Conservation (phyloP, 1,140 invertebrate genomes). For the Chironomus tepperi region DNA sequence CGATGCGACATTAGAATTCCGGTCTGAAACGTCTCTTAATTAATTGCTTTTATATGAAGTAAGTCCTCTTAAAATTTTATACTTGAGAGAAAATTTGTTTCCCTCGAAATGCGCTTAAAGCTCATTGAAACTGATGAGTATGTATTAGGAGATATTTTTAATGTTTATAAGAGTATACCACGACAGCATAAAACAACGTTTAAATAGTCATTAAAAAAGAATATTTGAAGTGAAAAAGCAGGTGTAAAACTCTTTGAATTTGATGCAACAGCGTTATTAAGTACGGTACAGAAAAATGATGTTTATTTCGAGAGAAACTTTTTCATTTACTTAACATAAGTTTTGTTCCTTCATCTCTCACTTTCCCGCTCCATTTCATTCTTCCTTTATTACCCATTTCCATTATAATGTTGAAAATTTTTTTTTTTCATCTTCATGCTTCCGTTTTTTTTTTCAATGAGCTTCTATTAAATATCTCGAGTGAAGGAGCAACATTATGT, state of each 20-base stretch:
- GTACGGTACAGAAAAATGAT: not conserved
- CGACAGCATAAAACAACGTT: too few species aligned
- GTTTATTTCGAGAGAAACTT: not conserved
- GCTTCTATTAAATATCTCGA: not conserved
- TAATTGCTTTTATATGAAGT: too few species aligned
- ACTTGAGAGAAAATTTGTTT: too few species aligned
- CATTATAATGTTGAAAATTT: not conserved
- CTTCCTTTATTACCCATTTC: not conserved
- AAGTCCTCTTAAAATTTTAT: too few species aligned
- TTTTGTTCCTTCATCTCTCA: not conserved
- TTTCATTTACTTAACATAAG: not conserved
- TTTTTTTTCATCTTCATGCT: not conserved
- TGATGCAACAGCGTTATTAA: not conserved
- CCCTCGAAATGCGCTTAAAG: too few species aligned
- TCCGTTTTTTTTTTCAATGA: not conserved
- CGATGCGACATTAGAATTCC: too few species aligned
- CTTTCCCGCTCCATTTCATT: not conserved
- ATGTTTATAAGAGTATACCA: too few species aligned
- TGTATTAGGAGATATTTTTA: too few species aligned
- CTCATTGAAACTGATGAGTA: too few species aligned
- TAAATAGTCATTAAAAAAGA: not conserved
- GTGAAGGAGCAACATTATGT: too few species aligned
- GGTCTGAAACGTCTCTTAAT: too few species aligned
- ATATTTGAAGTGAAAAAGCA: not conserved
- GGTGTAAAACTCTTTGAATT: constrained; percentile 12